Conservation (phyloP, 2,113 vertebrate genomes). For the Chlamydotis undulata region DNA sequence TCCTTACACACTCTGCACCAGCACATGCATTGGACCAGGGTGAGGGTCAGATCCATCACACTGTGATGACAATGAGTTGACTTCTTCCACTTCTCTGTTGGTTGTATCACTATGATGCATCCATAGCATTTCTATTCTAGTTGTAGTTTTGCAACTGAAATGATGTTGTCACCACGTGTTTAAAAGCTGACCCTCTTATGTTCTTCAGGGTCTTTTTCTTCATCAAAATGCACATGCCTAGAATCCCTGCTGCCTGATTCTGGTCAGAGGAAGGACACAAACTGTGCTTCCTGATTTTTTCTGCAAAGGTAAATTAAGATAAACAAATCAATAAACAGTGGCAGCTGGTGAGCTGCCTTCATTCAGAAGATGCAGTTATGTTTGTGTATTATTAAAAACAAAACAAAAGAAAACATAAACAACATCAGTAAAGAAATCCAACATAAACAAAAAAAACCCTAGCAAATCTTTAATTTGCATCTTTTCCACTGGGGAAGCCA, state of each 20-base stretch:
- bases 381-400: not conserved
- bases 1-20: not conserved
- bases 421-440: not conserved
- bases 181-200: not conserved
- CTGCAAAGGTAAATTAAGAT: conserved; percentile 43
- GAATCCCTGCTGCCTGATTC: not conserved
- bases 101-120: not conserved
- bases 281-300: not conserved
- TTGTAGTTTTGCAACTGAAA: not conserved
- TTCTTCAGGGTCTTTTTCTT: conserved; percentile 19
- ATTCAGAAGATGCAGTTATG: not conserved
- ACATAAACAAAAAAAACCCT: not conserved
- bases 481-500: not conserved
- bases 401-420: not conserved
- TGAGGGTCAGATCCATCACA: not conserved
- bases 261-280: not conserved
- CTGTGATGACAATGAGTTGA: not conserved
- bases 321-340: conserved; percentile 27
- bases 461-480: not conserved
- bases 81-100: not conserved
- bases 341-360: conserved; percentile 47
- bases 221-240: not conserved
- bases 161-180: not conserved
- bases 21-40: not conserved
- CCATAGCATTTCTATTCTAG: not conserved